phyloP scores from a whole-genome alignment of 1,140 invertebrate genomes.

The Caenorhabditis remanei region DNA sequence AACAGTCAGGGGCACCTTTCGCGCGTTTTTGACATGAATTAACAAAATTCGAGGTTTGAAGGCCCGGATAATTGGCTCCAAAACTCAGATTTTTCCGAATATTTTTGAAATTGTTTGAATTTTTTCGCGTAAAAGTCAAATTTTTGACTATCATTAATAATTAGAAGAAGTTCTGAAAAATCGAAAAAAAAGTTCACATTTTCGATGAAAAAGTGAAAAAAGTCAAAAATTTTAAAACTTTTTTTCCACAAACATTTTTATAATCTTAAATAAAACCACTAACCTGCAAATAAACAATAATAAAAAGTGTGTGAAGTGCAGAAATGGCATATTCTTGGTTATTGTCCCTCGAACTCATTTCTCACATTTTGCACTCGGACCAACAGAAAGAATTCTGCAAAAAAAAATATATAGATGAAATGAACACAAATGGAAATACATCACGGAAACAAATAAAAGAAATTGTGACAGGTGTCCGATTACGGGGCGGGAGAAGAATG shows the following conservation, averaged over 20 bases:
- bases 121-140: too few relatives aligned
- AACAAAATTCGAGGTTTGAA: too few relatives aligned
- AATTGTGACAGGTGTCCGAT: conserved; percentile 29
- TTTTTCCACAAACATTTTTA: too few relatives aligned
- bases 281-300: conserved; percentile 59
- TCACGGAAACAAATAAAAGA: background rate
- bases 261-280: background rate
- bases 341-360: conserved; percentile 48
- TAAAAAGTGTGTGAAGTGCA: conserved; percentile 57
- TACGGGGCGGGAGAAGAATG: background rate
- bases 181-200: too few relatives aligned
- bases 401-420: background rate
- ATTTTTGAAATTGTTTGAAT: too few relatives aligned
- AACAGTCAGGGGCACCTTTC: too few relatives aligned
- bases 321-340: conserved; percentile 53
- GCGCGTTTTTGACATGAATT: too few relatives aligned
- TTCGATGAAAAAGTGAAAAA: too few relatives aligned
- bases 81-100: too few relatives aligned
- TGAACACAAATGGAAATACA: background rate
- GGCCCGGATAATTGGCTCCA: too few relatives aligned
- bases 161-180: too few relatives aligned
- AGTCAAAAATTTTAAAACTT: background rate
- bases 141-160: too few relatives aligned
- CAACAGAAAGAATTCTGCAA: background rate
- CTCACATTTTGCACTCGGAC: conserved; percentile 13